Evolutionary conservation across 2,113 vertebrate genomes (phyloP).

Genomic region (Pygoscelis adeliae): DNA sequence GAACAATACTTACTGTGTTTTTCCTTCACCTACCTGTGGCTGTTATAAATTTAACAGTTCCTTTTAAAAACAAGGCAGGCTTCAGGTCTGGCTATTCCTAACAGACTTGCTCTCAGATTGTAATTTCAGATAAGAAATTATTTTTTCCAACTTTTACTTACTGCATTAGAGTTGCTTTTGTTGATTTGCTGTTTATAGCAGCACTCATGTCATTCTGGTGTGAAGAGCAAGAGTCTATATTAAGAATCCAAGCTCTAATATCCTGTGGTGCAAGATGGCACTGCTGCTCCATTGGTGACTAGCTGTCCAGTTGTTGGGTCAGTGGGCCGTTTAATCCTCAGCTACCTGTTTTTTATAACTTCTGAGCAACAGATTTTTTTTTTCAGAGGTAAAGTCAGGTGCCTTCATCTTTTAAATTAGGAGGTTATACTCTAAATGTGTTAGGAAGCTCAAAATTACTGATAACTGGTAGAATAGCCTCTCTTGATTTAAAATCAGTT

Average conservation of each 20-base stretch:
- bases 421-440: not conserved
- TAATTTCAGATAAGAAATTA: not conserved
- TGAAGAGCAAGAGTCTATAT: not conserved
- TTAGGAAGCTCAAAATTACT: not conserved
- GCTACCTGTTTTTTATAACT: not conserved
- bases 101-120: not conserved
- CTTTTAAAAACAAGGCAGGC: not conserved
- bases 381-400: constrained; percentile 10
- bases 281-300: not conserved
- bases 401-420: constrained; percentile 4
- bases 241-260: not conserved
- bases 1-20: not conserved
- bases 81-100: not conserved
- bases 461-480: not conserved
- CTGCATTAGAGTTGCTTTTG: not conserved
- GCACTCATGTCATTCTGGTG: not conserved
- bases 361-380: not conserved
- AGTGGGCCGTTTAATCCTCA: not conserved
- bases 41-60: not conserved
- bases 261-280: not conserved
- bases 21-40: not conserved
- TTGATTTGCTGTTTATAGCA: not conserved
- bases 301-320: not conserved
- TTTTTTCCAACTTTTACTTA: not conserved
- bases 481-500: not conserved